Conservation (phyloP, 2,113 vertebrate species). For the Lagenorhynchus albirostris region DNA sequence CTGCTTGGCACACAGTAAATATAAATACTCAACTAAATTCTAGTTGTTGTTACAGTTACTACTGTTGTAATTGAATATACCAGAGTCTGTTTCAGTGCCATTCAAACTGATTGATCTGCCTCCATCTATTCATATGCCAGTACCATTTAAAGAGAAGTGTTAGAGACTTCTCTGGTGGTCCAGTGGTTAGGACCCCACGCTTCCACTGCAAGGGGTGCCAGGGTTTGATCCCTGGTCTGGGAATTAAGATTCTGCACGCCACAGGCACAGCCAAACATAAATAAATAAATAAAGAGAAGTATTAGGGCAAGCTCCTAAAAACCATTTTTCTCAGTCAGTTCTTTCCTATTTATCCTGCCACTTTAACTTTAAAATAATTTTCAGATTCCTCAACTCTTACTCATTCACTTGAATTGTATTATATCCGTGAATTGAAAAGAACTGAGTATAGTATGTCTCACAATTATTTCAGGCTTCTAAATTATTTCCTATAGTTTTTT, state of each 20-base stretch:
- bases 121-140: not conserved
- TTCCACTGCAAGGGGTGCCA: not conserved
- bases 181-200: not conserved
- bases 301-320: not conserved
- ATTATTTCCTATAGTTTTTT: not conserved
- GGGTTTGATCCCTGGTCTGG: not conserved
- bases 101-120: not conserved
- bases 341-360: slow-evolving; percentile 2
- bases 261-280: not conserved
- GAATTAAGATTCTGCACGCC: not conserved
- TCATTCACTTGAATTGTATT: not conserved
- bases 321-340: not conserved
- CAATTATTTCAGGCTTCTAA: slow-evolving; percentile 8
- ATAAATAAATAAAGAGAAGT: not conserved
- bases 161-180: not conserved
- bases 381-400: not conserved
- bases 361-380: not conserved
- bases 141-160: not conserved
- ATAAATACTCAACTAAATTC: too few species aligned
- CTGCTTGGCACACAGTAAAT: too few species aligned
- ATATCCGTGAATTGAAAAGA: not conserved
- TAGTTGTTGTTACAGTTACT: too few species aligned
- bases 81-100: too few species aligned
- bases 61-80: too few species aligned
- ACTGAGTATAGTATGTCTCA: not conserved